Evolutionary conservation across 2,888 invertebrate species (phyloP).

Genomic region (Agrochola litura): DNA sequence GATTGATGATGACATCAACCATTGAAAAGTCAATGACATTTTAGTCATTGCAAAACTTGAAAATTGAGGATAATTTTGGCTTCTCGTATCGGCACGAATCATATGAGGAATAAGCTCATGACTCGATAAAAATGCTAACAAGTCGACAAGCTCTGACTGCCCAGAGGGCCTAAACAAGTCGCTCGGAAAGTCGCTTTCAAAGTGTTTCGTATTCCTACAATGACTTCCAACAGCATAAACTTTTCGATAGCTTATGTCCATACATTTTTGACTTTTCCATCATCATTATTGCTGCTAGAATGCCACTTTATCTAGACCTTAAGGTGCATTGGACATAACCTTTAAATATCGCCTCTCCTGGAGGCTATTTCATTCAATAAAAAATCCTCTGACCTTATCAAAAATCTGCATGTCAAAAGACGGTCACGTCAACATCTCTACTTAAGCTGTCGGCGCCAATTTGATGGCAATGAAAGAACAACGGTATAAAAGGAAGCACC

Average conservation of each 20-base stretch:
- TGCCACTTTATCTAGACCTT: not conserved
- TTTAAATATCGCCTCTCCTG: not conserved
- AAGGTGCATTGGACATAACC: not conserved
- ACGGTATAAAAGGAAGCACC: constrained; percentile 74
- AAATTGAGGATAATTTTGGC: constrained; percentile 2
- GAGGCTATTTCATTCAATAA: not conserved
- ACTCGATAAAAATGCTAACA: not conserved
- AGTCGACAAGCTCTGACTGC: not conserved
- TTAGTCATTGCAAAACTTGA: not conserved
- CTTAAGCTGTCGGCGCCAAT: constrained; percentile 60
- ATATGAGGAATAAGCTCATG: not conserved
- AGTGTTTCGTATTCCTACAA: not conserved
- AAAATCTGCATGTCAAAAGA: constrained; percentile 39
- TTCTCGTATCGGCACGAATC: not conserved
- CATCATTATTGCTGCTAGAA: not conserved
- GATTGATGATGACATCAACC: constrained; percentile 22
- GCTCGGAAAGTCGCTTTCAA: not conserved
- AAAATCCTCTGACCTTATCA: not conserved
- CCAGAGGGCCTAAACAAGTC: not conserved
- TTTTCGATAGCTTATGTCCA: not conserved
- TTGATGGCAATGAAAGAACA: constrained; percentile 60
- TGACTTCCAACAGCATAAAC: not conserved
- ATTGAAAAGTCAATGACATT: constrained; percentile 28
- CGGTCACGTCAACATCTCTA: constrained; percentile 32
- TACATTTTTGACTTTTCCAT: not conserved